Evolutionary conservation across 1,140 invertebrate genomes (phyloP), one percentile per base, ranked within the genome.

Genomic region (Monochamus saltuarius): DNA sequence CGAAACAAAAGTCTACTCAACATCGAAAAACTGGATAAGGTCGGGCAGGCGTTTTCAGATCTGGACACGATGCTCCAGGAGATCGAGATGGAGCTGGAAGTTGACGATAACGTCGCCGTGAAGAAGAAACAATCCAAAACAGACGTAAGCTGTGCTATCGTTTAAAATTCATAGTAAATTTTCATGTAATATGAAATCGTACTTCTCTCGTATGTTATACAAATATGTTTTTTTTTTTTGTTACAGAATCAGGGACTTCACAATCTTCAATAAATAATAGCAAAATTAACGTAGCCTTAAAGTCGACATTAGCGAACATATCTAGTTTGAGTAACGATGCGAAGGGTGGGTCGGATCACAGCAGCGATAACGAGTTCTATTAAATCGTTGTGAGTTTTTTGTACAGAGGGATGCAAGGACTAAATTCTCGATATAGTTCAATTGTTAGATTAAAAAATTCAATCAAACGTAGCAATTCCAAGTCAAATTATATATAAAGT

Each of bases 331-430:
- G 37, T 10, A 35, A 57, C 14, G 17, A 51, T 37, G 47, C 47
- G 9, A 45, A 56, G 13, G 22, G 22, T 17, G 53, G 38, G 35
- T 62, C 64, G 8, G 62, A 62, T 39, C 56, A 66, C 55, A 60
- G 60, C 10, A 66, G 64, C 45, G 64, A 66, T 47, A 62, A 66
- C 38, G 64, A 66, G 42, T 62, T 62, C 58, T 62, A 62, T 39
- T 62, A 16, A 13, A 46, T 17, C 6, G 22, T 29, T 29, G 22
- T 29, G 22, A n/a, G n/a, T n/a, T n/a, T n/a, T n/a, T 6, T 6
- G 22, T 29, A 29, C 22, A 29, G 22, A 6, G 22, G 22, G 22
- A 29, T 29, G 6, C 2, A 29, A 29, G 22, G 22, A 29, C 22
- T 29, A 29, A 29, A 29, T 29, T n/a, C 22, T 29, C 6, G 22